Evolutionary conservation across 2,797 vertebrate species (phyloP), one percentile per base, ranked within the genome.

Genomic region (Lophotriccus pileatus): DNA sequence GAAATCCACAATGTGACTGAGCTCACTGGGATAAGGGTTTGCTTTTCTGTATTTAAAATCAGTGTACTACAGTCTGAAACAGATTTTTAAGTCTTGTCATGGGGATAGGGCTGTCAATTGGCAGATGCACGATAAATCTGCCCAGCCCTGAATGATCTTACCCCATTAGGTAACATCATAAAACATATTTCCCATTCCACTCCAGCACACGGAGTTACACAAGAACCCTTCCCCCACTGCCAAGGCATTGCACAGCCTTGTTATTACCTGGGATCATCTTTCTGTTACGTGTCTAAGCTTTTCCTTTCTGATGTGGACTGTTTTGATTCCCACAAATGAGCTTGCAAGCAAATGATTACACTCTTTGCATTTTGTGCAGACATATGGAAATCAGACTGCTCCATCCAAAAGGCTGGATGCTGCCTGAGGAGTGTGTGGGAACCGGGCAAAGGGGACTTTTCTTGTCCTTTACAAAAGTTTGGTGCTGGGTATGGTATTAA

Each of bases 281-380:
- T 84, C 91, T 88, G 36, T 67, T 93, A 50, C 56, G 1, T 90
- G 90, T 60, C 93, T 56, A 79, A 92, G 70, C 94, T 84, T 94
- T 76, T 94, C 74, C 72, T 81, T 87, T 95, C 77, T 91, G 47
- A 72, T 82, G 83, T 56, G 69, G 64, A 62, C 41, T 55, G 70
- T 75, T 83, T 94, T 55, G 76, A 79, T 88, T 95, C 67, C 89
- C 92, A 93, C 66, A 81, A 87, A 88, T 0, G 12, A 90, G 75
- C 56, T 50, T 87, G 70, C 53, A 87, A 78, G 58, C 43, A 72
- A 89, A 66, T 7, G 32, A 83, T 62, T 66, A 49, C 7, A 5
- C 43, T 53, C 56, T 83, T 87, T 52, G 36, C 28, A n/a, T 66
- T 93, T 92, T 2, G 3, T 43, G 60, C 72, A 86, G 77, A 64